Percentiles rank a stretch among this genome's conserved stretches.
Evolutionary conservation across 2,888 invertebrate species (phyloP).

Genomic region (Chorisops tibialis): DNA sequence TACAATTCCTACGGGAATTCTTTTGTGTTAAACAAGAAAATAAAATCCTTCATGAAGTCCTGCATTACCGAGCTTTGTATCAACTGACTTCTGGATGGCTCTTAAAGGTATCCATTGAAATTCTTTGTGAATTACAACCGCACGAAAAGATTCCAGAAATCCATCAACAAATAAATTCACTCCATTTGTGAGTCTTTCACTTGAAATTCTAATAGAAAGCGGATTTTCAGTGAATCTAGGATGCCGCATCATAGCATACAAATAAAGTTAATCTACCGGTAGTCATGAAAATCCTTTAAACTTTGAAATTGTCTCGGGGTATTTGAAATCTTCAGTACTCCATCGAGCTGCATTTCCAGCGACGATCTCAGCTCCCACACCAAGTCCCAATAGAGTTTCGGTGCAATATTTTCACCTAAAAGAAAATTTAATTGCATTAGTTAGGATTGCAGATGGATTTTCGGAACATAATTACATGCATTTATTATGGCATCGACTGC

Average conservation of each 20-base stretch:
- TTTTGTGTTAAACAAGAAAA: too few relatives aligned
- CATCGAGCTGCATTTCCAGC: neutral
- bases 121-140: neutral
- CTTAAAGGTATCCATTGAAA: neutral
- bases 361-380: slow-evolving; percentile 3
- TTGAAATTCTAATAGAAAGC: neutral
- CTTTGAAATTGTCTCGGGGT: neutral
- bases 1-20: slow-evolving; percentile 2
- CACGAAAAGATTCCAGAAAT: neutral
- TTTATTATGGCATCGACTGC: neutral
- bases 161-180: slow-evolving; percentile 1
- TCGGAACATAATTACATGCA: neutral
- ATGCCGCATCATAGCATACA: neutral
- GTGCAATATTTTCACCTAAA: neutral
- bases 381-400: slow-evolving; percentile 13
- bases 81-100: neutral
- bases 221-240: too few relatives aligned
- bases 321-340: neutral
- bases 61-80: slow-evolving; percentile 5
- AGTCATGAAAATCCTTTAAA: neutral
- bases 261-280: slow-evolving; percentile 1
- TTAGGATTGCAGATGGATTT: too few relatives aligned
- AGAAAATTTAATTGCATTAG: neutral
- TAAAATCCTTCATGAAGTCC: neutral
- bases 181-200: neutral